A percentile compares a stretch with the other conserved stretches of the same genome.
Evolutionary conservation across 2,113 vertebrate species (phyloP).

Genomic region (Hyla sarda): DNA sequence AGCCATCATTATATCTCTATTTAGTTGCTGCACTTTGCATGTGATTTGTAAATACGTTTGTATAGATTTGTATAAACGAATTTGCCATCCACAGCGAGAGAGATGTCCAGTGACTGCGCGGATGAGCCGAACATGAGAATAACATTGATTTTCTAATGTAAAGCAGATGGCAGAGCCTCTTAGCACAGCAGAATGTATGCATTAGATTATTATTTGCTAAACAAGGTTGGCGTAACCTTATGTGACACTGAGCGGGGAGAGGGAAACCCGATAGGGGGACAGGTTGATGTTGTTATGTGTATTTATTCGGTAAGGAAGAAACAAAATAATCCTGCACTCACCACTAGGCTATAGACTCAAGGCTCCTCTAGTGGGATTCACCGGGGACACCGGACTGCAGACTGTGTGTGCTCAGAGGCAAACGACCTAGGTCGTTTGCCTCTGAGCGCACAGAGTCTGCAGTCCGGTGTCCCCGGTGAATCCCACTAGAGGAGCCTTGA

Average conservation of each 20-base stretch:
- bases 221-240: slow-evolving; percentile 32
- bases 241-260: slow-evolving; percentile 15
- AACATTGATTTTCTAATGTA: slow-evolving; percentile 17
- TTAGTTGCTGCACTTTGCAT: slow-evolving; percentile 15
- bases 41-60: not conserved
- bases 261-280: not conserved
- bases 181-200: slow-evolving; percentile 37
- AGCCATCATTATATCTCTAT: not conserved
- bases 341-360: too few species aligned
- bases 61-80: slow-evolving; percentile 42
- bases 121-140: not conserved
- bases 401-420: too few species aligned
- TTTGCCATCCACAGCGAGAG: not conserved
- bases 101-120: not conserved
- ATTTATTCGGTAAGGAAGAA: too few species aligned
- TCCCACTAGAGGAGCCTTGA: too few species aligned
- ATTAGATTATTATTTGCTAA: slow-evolving; percentile 38
- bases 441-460: too few species aligned
- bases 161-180: slow-evolving; percentile 33
- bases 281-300: not conserved
- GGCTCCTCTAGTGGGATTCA: too few species aligned
- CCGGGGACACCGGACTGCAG: too few species aligned
- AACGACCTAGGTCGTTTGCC: too few species aligned
- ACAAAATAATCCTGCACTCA: too few species aligned
- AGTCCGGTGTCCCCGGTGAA: too few species aligned